Conservation (phyloP, 30 jellyfish, hydroid and myxozoan genomes). For the Aurelia sp. region DNA sequence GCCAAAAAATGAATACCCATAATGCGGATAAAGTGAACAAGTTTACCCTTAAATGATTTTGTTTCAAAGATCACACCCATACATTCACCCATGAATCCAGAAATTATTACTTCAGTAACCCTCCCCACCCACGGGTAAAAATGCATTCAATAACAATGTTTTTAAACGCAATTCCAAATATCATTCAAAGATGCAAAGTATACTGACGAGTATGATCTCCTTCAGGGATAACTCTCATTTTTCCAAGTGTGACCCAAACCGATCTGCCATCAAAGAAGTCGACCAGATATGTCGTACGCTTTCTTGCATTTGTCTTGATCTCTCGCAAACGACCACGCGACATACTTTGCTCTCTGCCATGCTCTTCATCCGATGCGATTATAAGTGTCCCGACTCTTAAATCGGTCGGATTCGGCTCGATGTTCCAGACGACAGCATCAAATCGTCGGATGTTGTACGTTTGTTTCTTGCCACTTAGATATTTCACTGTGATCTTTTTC, state of each 20-base stretch:
- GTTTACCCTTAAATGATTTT: no score
- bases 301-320: conserved; percentile 38
- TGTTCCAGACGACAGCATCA: conserved; percentile 85
- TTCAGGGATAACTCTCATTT: conserved; percentile 53
- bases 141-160: no score
- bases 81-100: no score
- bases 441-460: conserved; percentile 61
- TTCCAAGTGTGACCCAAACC: conserved; percentile 9
- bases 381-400: conserved; percentile 52
- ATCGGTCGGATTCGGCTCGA: conserved; percentile 73
- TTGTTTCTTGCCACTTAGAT: conserved; percentile 61
- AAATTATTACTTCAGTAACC: no score
- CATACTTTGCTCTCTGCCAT: conserved; percentile 47
- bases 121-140: no score
- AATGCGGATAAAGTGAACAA: no score
- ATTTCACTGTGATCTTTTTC: conserved; percentile 50
- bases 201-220: conserved; percentile 34
- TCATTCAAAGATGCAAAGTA: not conserved
- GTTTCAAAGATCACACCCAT: no score
- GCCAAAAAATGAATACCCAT: no score
- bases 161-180: no score
- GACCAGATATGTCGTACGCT: conserved; percentile 37
- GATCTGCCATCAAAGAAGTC: conserved; percentile 41
- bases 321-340: conserved; percentile 44
- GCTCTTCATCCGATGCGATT: conserved; percentile 59